These are phyloP conservation scores for Papilio polyxenes DNA, from an alignment of 1,140 invertebrate species.

Conservation along the genomic window DNA sequence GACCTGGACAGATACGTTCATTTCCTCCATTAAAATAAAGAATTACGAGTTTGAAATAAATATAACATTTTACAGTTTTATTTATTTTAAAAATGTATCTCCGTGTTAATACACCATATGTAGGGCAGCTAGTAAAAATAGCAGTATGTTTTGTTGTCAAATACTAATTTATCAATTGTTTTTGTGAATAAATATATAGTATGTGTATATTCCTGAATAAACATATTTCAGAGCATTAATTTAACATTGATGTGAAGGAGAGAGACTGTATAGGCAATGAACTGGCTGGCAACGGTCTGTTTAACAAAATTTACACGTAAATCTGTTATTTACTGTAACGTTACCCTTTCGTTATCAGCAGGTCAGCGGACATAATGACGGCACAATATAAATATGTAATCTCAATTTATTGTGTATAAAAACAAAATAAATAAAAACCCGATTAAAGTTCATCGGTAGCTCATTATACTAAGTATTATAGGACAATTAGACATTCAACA, in stretches of 20 bases:
- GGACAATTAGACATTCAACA: neutral
- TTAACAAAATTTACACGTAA: constrained; percentile 23
- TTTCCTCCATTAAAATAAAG: neutral
- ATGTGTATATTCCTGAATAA: neutral
- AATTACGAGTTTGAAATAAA: neutral
- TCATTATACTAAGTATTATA: neutral
- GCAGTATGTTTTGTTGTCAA: too few relatives aligned
- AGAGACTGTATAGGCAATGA: neutral
- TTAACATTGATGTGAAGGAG: neutral
- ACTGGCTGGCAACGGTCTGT: neutral
- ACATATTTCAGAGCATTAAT: neutral
- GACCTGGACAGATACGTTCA: neutral
- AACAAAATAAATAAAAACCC: neutral
- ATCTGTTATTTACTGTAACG: constrained; percentile 20
- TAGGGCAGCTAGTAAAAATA: too few relatives aligned
- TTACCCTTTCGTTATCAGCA: constrained; percentile 22
- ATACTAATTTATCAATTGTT: too few relatives aligned
- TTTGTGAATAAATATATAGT: neutral
- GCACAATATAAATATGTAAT: constrained; percentile 21
- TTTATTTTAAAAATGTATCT: too few relatives aligned
- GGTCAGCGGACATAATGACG: constrained; percentile 5
- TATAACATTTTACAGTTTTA: too few relatives aligned
- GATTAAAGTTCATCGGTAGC: constrained; percentile 20
- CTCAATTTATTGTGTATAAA: neutral
- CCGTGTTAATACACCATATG: neutral